Evolutionary conservation across 2,113 vertebrate genomes (phyloP).

Genomic region (Amphiprion ocellaris): DNA sequence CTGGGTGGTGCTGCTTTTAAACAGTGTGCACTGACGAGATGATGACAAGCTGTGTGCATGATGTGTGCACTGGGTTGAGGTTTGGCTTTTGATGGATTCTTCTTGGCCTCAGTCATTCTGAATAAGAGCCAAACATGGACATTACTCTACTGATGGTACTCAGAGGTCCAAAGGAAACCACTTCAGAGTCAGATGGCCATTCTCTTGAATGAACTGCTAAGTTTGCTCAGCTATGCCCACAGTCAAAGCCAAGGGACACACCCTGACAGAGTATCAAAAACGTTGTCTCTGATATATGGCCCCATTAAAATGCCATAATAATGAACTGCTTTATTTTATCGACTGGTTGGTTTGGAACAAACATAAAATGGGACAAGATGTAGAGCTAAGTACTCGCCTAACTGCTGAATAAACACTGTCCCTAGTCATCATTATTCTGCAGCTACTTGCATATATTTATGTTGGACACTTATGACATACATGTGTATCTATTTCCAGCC

Average conservation of each 20-base stretch:
- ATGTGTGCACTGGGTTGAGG: conserved; percentile 42
- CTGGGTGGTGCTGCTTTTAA: conserved; percentile 60
- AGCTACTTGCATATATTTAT: conserved; percentile 75
- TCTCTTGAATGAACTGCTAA: conserved; percentile 39
- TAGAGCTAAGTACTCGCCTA: conserved; percentile 42
- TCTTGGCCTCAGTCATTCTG: conserved; percentile 35
- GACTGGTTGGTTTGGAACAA: conserved; percentile 29
- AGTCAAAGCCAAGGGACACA: conserved; percentile 32
- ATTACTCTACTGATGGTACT: conserved; percentile 34
- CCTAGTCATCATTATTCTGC: conserved; percentile 62
- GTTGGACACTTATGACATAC: conserved; percentile 63
- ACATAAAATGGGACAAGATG: conserved; percentile 41
- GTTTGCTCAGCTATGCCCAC: conserved; percentile 5
- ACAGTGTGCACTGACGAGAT: conserved; percentile 56
- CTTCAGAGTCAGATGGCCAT: conserved; percentile 12
- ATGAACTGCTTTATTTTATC: conserved; percentile 34
- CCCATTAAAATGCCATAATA: conserved; percentile 29
- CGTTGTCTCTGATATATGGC: conserved; percentile 4
- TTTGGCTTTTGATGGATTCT: conserved; percentile 49
- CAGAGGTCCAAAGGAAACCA: conserved; percentile 14
- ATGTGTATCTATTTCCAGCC: conserved; percentile 71
- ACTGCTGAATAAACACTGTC: conserved; percentile 70
- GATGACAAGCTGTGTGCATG: conserved; percentile 56
- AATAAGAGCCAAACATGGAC: conserved; percentile 63
- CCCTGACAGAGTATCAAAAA: conserved; percentile 13